phyloP scores from a whole-genome alignment of 2,797 vertebrate genomes.

The Sylvia borin region DNA sequence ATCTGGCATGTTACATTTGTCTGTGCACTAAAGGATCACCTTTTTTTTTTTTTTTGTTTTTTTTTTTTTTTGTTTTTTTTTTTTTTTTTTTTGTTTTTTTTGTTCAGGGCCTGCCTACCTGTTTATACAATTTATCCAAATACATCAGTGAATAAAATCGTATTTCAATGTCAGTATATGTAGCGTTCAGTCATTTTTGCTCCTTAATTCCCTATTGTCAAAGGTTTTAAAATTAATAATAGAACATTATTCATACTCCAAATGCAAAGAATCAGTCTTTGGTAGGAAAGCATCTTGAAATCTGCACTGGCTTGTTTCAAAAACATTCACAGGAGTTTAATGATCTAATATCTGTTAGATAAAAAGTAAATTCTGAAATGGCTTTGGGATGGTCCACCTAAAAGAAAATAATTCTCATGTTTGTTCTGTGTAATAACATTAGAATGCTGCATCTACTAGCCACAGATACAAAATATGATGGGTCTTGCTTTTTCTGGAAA shows the following conservation, averaged over 20 bases:
- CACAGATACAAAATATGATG: background rate
- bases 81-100: background rate
- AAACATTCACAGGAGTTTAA: background rate
- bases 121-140: background rate
- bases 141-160: constrained; percentile 13
- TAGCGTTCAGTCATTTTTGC: background rate
- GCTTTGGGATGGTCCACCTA: background rate
- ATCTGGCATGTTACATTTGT: constrained; percentile 4
- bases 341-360: background rate
- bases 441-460: background rate
- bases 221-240: background rate
- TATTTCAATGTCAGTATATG: background rate
- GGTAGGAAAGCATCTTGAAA: background rate
- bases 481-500: background rate
- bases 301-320: background rate
- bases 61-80: background rate
- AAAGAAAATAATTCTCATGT: background rate
- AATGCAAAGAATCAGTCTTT: background rate
- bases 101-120: background rate
- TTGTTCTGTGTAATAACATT: background rate
- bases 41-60: background rate
- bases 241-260: background rate
- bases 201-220: background rate
- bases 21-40: background rate
- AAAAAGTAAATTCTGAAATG: background rate